Conservation (phyloP, 2,797 vertebrate genomes). For the Chelidonichthys spinosus region DNA sequence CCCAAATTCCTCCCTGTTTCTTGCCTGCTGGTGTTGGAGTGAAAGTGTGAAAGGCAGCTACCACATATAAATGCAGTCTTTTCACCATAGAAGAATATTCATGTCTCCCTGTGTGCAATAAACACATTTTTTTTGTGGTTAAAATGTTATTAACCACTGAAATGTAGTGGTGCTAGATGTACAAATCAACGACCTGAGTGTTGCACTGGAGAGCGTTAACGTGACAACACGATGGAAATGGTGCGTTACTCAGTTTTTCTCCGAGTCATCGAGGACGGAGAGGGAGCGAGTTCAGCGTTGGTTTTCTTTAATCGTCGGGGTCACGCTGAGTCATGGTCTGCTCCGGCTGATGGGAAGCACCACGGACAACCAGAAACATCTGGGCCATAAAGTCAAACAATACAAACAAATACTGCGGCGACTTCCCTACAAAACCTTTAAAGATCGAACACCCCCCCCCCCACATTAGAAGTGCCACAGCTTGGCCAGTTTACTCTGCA, state of each 20-base stretch:
- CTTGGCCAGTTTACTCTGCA: conserved; percentile 63
- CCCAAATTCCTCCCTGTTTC: neutral
- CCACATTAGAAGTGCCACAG: conserved; percentile 52
- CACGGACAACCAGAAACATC: conserved; percentile 64
- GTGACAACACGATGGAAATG: conserved; percentile 17
- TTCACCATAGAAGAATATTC: neutral
- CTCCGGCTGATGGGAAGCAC: conserved; percentile 54
- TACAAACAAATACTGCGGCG: conserved; percentile 33
- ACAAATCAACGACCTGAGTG: neutral
- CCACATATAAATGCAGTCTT: neutral
- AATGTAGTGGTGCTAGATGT: neutral
- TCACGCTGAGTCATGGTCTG: conserved; percentile 57
- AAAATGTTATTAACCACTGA: neutral
- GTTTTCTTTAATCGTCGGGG: conserved; percentile 8
- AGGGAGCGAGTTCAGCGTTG: neutral
- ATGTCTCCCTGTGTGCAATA: neutral
- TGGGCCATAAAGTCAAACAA: conserved; percentile 56
- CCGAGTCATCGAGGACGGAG: conserved; percentile 10
- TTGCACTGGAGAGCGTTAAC: neutral
- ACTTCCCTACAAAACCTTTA: conserved; percentile 30
- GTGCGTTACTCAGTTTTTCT: conserved; percentile 3
- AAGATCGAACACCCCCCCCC: conserved; percentile 42
- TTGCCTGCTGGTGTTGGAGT: neutral
- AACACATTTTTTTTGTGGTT: neutral
- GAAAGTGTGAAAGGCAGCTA: neutral